A percentile compares a stretch with the other conserved stretches of the same genome.
Conservation (phyloP, 2,888 invertebrate genomes). For the Stenotaenia linearis region DNA sequence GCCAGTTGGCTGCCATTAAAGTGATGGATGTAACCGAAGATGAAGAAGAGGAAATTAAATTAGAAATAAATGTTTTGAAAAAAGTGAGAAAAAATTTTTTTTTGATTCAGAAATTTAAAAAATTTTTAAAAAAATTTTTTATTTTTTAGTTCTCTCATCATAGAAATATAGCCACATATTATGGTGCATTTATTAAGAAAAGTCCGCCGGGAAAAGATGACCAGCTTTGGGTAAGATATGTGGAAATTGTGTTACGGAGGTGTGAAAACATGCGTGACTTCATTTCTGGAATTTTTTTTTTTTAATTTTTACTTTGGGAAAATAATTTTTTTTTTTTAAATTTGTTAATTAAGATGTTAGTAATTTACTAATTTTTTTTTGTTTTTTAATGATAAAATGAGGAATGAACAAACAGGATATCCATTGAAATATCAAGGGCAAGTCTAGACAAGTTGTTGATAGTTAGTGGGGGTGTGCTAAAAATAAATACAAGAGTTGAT, state of each 20-base stretch:
- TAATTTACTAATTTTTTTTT: no score
- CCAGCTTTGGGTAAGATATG: constrained; percentile 73
- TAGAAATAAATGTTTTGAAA: constrained; percentile 99
- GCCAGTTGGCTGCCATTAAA: constrained; percentile 99
- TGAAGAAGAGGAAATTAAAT: constrained; percentile 99
- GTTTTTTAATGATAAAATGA: background rate
- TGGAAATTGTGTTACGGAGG: background rate
- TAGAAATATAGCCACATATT: constrained; percentile 99
- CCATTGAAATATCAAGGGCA: background rate
- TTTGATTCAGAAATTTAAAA: background rate
- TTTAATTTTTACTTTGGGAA: background rate
- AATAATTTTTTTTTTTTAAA: background rate
- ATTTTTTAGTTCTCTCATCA: constrained; percentile 81
- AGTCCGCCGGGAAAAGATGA: constrained; percentile 98
- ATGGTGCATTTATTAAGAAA: constrained; percentile 99
- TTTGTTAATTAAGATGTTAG: no score
- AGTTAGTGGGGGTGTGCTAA: background rate
- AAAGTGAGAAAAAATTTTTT: constrained; percentile 54
- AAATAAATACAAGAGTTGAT: background rate
- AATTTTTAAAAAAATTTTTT: background rate
- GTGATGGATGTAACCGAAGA: constrained; percentile 99
- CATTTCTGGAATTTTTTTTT: background rate
- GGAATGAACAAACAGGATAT: background rate
- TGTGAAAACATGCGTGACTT: background rate
- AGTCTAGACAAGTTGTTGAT: constrained; percentile 14